phyloP scores from a whole-genome alignment of 2,888 invertebrate species.

The Latheticus oryzae region DNA sequence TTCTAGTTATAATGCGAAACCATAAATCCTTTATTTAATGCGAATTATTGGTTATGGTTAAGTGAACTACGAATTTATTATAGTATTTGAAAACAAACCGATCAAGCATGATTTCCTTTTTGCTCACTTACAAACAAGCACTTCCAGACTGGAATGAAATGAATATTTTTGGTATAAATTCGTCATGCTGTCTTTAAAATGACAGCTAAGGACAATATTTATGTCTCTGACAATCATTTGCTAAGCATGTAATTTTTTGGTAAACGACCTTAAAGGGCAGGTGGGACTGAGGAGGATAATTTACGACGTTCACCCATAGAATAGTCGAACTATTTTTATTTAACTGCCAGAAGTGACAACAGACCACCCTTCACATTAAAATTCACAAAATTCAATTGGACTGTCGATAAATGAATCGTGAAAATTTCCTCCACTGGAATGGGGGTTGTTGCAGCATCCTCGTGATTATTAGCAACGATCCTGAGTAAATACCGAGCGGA shows the following conservation, averaged over 20 bases:
- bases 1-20: conserved; percentile 48
- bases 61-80: conserved; percentile 38
- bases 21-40: conserved; percentile 50
- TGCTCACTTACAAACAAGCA: conserved; percentile 27
- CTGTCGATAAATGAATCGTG: conserved; percentile 63
- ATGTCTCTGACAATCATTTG: conserved; percentile 39
- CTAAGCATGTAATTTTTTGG: conserved; percentile 41
- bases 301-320: conserved; percentile 24
- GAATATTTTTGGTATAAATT: conserved; percentile 34
- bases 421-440: conserved; percentile 60
- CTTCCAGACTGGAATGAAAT: conserved; percentile 13
- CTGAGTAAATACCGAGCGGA: conserved; percentile 58
- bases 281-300: conserved; percentile 32
- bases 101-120: conserved; percentile 42
- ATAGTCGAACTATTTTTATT: conserved; percentile 44
- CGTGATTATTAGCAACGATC: conserved; percentile 59
- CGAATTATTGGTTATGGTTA: conserved; percentile 42
- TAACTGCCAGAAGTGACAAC: conserved; percentile 44
- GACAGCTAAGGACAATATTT: conserved; percentile 39
- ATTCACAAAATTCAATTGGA: conserved; percentile 59
- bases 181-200: conserved; percentile 39
- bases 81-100: conserved; percentile 34
- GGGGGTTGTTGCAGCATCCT: conserved; percentile 51
- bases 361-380: conserved; percentile 51
- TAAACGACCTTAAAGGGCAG: conserved; percentile 42